These are phyloP conservation scores for Oncopodura yosiiana DNA, from an alignment of 1,140 invertebrate species.

Conservation along the genomic window DNA sequence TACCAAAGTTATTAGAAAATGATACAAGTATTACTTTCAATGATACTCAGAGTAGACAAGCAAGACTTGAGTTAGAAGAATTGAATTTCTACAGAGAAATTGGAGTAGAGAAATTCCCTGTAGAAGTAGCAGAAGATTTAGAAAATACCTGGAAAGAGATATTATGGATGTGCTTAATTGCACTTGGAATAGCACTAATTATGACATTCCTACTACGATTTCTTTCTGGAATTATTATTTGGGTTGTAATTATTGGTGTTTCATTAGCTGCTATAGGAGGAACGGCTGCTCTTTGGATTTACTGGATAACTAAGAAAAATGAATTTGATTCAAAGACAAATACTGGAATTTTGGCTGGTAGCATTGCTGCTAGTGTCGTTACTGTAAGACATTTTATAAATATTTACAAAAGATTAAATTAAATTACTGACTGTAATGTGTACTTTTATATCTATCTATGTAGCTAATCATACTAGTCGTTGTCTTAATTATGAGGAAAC, in stretches of 20 bases:
- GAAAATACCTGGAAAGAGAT: constrained; percentile 52
- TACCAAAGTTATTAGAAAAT: constrained; percentile 13
- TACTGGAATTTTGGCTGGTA: constrained; percentile 42
- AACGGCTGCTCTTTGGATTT: constrained; percentile 55
- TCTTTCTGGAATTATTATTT: constrained; percentile 55
- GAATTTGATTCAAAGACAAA: constrained; percentile 36
- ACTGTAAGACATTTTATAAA: constrained; percentile 43
- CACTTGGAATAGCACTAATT: constrained; percentile 52
- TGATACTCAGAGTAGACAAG: background rate
- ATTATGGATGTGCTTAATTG: constrained; percentile 50
- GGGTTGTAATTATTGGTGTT: constrained; percentile 53
- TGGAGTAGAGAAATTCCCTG: too few relatives aligned
- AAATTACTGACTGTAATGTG: constrained; percentile 1
- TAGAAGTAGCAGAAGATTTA: constrained; percentile 54
- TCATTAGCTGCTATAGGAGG: constrained; percentile 49
- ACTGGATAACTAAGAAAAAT: constrained; percentile 39
- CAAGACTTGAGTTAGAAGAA: too few relatives aligned
- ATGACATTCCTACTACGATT: constrained; percentile 53
- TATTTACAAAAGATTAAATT: too few relatives aligned
- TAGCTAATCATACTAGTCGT: constrained; percentile 55
- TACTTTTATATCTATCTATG: constrained; percentile 6
- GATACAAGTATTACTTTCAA: background rate
- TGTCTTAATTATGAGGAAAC: constrained; percentile 59
- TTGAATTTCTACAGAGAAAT: too few relatives aligned
- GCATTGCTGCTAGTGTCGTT: constrained; percentile 52